Evolutionary conservation across 2,888 invertebrate genomes (phyloP), one percentile per base, ranked within the genome.

Genomic region (Acanthosepion lycidas): DNA sequence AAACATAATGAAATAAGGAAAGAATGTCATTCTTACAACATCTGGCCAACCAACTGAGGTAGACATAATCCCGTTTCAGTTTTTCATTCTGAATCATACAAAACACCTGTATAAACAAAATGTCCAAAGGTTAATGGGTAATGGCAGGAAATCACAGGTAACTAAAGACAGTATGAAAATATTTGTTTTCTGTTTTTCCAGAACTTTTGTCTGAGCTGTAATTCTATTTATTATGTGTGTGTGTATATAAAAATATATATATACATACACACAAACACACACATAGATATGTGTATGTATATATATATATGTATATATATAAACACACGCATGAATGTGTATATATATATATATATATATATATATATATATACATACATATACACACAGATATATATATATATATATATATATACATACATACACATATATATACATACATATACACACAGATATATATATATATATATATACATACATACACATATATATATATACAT

Each of bases 11-110:
- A 28, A 28, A 78, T 12, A 78, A 78, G n/a, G 12, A 78, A n/a
- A 78, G n/a, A 78, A 78, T 78, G n/a, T 33, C n/a, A 5, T n/a
- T 51, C 98, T 98, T 97, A 98, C 98, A 98, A 97, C 99, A 99
- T 96, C 99, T 98, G 26, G 99, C 98, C 95, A 99, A 98, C 97
- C 98, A 99, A 95, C 99, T 99, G 95, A 98, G 98, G 98, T 98
- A 99, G 64, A 98, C 98, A 97, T 98, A 99, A 96, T 99, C 99
- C 97, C 98, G 98, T 95, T 98, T 98, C 91, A 99, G 98, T 97
- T 98, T 98, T 95, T 98, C 98, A 97, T 98, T 99, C 96, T 98
- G 98, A 94, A 99, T 98, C 96, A 98, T 98, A 94, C 98, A 98
- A 94, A 99, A 98, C 93, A 98, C 98, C 97, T 97, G 96, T n/a